Evolutionary conservation across 64 coral and sea anemone species (phyloP), one percentile per base, ranked within the genome.

Genomic region (Dendronephthya gigantea): DNA sequence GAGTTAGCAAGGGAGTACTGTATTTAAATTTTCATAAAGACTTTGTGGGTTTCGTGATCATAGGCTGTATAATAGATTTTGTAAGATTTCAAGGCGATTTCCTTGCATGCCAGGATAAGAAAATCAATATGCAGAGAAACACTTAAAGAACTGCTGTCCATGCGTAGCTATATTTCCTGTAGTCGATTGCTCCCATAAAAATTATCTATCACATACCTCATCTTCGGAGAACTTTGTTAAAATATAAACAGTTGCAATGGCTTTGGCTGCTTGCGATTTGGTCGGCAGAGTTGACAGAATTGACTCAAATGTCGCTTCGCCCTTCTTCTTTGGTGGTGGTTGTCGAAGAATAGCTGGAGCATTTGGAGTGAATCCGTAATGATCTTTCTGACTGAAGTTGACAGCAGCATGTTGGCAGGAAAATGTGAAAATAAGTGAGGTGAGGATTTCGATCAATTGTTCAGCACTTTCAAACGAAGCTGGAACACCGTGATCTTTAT

Each of bases 351-450:
- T 29, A 13, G 83, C 19, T 36, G 83, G 83, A 9, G 83, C 48
- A 58, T 85, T 85, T 16, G 83, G 83, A 58, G 28, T 35, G 51
- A 85, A 85, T 35, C 83, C 83, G 35, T 13, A 85, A 37, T 25
- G 35, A 38, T 85, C 83, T 58, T 56, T 85, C 49, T 85, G 83
- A 79, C 72, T 79, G 72, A 79, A 79, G 28, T 79, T 79, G 1
- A 79, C 72, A 19, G 72, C 72, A 79, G 72, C 72, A 39, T 79
- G 72, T 79, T 79, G 32, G 36, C 72, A 79, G 15, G 72, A 79
- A 12, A 79, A 37, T 35, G 52, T 66, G 36, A 85, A 85, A 9
- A 85, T 55, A 3, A 50, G 33, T 11, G 49, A 36, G 30, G 83
- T 85, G 19, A 85, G 32, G 16, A 85, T 10, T 35, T 85, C 48